Evolutionary conservation across 2,888 invertebrate species (phyloP), one percentile per base, ranked within the genome.

Genomic region (Pandemis heparana): DNA sequence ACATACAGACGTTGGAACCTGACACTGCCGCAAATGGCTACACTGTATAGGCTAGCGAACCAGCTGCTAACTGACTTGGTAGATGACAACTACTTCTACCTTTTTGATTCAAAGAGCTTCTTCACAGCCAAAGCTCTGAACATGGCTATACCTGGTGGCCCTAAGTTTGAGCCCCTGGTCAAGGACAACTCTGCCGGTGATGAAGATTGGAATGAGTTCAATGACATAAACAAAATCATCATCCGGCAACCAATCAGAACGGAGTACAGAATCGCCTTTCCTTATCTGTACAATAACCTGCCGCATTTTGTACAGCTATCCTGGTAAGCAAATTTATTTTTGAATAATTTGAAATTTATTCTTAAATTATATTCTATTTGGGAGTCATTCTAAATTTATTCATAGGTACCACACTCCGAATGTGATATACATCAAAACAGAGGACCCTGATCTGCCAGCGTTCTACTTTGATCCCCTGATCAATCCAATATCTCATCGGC

Each of bases 181-280:
- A 99, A 99, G 86, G 99, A 99, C 90, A 97, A 98, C 82, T 99
- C 98, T 84, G 97, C 98, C 69, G 98, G 98, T 1, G 99, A 99
- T 94, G 99, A 99, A 94, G 99, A 99, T 89, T 99, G 99, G 99
- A 99, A 99, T 93, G 99, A 99, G 93, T 99, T 99, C 86, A 99
- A 99, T 94, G 99, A 99, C 86, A 99, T 99, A 81, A 99, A 99
- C 91, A 99, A 99, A 94, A 99, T 99, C 83, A 99, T 99, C 78
- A 99, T 99, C 81, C 95, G 99, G 9, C 99, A 99, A 86, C 99
- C 99, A 4, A 98, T 99, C 79, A 96, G 99, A 77, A 99, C 99
- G 0, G 99, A 99, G 91, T 99, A 99, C 89, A 96, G 99, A 80
- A 99, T 99, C 86, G 99, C 99, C 0, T 99, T 99, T 92, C 99